phyloP scores from a whole-genome alignment of 2,888 invertebrate genomes.

The Pollenia labialis region DNA sequence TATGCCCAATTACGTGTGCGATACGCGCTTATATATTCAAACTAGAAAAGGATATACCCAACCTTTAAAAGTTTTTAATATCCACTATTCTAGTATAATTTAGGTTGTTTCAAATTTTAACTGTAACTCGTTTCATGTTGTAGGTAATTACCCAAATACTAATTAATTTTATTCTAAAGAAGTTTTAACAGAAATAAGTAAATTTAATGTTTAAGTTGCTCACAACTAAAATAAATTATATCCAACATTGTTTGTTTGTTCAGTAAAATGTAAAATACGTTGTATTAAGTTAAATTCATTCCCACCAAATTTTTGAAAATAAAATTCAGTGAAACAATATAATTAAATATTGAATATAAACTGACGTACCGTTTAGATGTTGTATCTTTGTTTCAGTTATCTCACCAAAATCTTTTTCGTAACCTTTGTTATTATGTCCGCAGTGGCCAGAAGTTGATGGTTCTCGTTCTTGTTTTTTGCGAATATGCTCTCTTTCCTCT shows the following conservation, averaged over 20 bases:
- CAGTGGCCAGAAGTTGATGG: constrained; percentile 45
- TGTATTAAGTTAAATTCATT: background rate
- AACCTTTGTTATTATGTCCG: constrained; percentile 75
- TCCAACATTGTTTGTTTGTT: background rate
- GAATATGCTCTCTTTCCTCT: constrained; percentile 58
- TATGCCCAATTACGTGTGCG: too few species aligned
- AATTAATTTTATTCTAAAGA: too few species aligned
- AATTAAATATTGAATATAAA: constrained; percentile 59
- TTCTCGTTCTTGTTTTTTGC: constrained; percentile 64
- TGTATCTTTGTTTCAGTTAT: constrained; percentile 81
- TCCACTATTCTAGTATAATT: too few species aligned
- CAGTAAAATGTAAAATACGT: background rate
- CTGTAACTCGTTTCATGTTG: too few species aligned
- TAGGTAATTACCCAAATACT: too few species aligned
- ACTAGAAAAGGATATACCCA: too few species aligned
- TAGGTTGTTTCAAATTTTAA: too few species aligned
- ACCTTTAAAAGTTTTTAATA: too few species aligned
- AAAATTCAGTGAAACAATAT: constrained; percentile 36
- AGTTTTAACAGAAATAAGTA: too few species aligned
- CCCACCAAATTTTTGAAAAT: constrained; percentile 14
- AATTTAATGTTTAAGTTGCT: too few species aligned
- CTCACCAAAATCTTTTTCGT: constrained; percentile 80
- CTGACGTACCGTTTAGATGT: constrained; percentile 82
- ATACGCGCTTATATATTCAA: too few species aligned
- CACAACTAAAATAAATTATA: too few species aligned